A percentile compares a stretch with the other conserved stretches of the same genome.
Conservation (phyloP, 2,888 invertebrate species). For the Trichacis sp. region DNA sequence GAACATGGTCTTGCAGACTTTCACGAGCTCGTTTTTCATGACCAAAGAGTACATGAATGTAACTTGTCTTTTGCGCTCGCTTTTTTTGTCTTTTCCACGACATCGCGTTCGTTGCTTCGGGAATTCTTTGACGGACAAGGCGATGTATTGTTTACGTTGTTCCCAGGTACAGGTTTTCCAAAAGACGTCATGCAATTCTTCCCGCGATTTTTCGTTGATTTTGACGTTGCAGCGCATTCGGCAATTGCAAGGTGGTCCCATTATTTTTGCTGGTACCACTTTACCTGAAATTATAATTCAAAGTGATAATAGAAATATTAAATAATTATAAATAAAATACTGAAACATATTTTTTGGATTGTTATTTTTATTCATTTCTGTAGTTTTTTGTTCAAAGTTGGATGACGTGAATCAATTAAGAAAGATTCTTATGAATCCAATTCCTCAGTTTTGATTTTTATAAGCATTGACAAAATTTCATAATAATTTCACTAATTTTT, state of each 20-base stretch:
- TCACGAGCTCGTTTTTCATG: constrained; percentile 49
- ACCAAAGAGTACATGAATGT: constrained; percentile 54
- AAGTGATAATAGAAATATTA: too few species aligned
- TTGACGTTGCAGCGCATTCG: constrained; percentile 53
- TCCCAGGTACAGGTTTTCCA: constrained; percentile 55
- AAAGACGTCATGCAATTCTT: constrained; percentile 52
- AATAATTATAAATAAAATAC: too few species aligned
- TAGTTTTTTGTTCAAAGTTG: too few species aligned
- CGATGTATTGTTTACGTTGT: constrained; percentile 54
- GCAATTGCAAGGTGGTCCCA: constrained; percentile 56
- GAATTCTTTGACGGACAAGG: constrained; percentile 53
- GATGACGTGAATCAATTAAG: too few species aligned
- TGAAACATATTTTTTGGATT: too few species aligned
- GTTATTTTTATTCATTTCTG: too few species aligned
- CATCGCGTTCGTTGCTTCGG: constrained; percentile 54
- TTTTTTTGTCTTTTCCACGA: constrained; percentile 46
- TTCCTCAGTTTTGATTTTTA: too few species aligned
- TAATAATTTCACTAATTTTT: too few species aligned
- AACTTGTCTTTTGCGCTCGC: constrained; percentile 49
- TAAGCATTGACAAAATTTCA: too few species aligned
- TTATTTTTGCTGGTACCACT: constrained; percentile 52
- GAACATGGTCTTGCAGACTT: constrained; percentile 57
- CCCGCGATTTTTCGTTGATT: constrained; percentile 47
- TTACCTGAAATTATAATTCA: too few species aligned
- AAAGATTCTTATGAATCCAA: too few species aligned